Base-by-base conservation (phyloP, 1,140 invertebrate species). In the Leptopilina boulardi region DNA sequence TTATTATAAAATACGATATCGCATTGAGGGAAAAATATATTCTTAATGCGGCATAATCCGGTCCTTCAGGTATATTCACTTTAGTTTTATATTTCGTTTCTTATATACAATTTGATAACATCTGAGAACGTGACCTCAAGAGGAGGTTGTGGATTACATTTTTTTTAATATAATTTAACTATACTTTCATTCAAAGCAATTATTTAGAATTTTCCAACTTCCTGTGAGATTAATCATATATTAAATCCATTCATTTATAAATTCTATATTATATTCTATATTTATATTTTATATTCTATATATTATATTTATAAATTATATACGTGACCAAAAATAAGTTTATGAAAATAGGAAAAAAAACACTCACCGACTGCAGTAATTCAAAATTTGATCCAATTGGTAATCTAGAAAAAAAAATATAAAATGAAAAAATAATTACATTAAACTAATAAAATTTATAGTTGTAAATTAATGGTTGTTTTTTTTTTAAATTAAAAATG, bases 61-160 rank as follows among this genome's bases (percentile, higher is more conserved):
- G 59, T 66, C 59, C 23, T 66, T 66, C 59, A n/a, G n/a, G 6
- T 66, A 66, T 9, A 6, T 66, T 66, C 59, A 66, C 23, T 13
- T 11, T n/a, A 26, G 59, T 66, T 66, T 66, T n/a, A 15, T 26
- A 15, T 66, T 66, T 66, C 8, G n/a, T n/a, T 15, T 26, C 26
- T 66, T 59, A 13, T 51, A 51, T 51, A 51, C 59, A 30, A 66
- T 30, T n/a, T 66, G 59, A 66, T 18, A 66, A 30, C 15, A 1
- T 66, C 13, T 30, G 23, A 30, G 59, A 66, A 30, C 59, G 11
- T 30, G 59, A 34, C 59, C 59, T 66, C 59, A 26, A n/a, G 13
- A 66, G 15, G 59, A 34, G 26, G 30, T 66, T 34, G n/a, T 26
- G 21, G 21, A 30, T n/a, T 66, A 26, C 21, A 66, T 30, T 26